Evolutionary conservation across 2,797 vertebrate species (phyloP).

Genomic region (Brachymystax lenok): DNA sequence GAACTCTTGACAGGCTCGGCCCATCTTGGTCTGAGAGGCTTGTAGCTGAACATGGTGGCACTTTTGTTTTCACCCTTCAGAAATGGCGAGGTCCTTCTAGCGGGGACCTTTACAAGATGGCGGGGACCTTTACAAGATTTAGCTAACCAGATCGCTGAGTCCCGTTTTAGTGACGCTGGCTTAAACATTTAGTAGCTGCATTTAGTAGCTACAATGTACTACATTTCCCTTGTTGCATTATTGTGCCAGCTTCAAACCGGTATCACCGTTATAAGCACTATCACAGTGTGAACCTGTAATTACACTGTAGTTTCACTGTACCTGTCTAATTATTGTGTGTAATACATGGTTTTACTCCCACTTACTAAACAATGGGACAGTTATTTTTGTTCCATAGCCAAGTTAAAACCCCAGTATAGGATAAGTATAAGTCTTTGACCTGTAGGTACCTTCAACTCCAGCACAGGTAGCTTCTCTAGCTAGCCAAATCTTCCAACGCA

Average conservation of each 20-base stretch:
- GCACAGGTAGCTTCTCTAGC: not conserved
- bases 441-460: not conserved
- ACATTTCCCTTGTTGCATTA: not conserved
- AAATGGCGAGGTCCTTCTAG: not conserved
- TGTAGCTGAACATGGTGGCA: not conserved
- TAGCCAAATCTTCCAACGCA: not conserved
- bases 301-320: not conserved
- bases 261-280: not conserved
- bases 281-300: not conserved
- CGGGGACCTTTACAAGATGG: not conserved
- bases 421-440: too few species aligned
- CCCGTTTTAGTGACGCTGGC: not conserved
- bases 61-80: not conserved
- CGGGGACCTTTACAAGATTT: not conserved
- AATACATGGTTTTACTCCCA: not conserved
- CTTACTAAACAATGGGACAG: not conserved
- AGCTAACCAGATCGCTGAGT: not conserved
- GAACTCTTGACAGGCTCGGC: not conserved
- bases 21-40: not conserved
- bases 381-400: not conserved
- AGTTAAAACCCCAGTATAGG: not conserved
- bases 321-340: not conserved
- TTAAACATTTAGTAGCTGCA: too few species aligned
- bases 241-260: not conserved
- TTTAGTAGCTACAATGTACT: not conserved